Evolutionary conservation across 2,797 vertebrate species (phyloP), one percentile per base, ranked within the genome.

Genomic region (Mycteria americana): DNA sequence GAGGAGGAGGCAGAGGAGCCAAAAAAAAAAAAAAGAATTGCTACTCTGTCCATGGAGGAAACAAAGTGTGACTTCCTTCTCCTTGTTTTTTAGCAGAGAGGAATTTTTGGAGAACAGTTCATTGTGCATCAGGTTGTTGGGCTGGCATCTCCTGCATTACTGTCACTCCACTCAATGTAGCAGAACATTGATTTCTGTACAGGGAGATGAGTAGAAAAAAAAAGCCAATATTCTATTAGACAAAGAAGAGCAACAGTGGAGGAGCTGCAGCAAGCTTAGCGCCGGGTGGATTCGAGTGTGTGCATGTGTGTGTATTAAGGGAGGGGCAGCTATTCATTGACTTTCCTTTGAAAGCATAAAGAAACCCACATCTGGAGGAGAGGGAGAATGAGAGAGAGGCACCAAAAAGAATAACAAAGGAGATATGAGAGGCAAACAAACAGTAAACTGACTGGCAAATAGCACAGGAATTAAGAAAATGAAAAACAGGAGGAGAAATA

Each of bases 161-260:
- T 89, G 79, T 95, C 94, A 95, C 91, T 95, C 35, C 6, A 74
- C 23, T 74, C 92, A 85, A 81, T 85, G 84, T 95, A 97, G 94
- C 94, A 97, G 95, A 98, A 96, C 94, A 97, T 39, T 96, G 96
- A 97, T 97, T 97, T 97, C 92, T 95, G 93, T 94, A 94, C 59
- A 88, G 62, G 59, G 70, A 94, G 48, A 57, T 92, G 70, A 96
- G 79, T 81, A 96, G 90, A 17, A 27, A 45, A 50, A 53, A 89
- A 82, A 94, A 82, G 43, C 41, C 90, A 96, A 41, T 97, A 96
- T 96, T 97, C 92, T 97, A 56, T 94, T 94, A 96, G 53, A 95
- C 59, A 96, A 92, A 86, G 81, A 91, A 94, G 77, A 92, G 45
- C 48, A 48, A 23, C 2, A 1, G 37, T 81, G 31, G 33, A 87